Evolutionary conservation across 2,888 invertebrate genomes (phyloP).

Genomic region (Cerastoderma edule): DNA sequence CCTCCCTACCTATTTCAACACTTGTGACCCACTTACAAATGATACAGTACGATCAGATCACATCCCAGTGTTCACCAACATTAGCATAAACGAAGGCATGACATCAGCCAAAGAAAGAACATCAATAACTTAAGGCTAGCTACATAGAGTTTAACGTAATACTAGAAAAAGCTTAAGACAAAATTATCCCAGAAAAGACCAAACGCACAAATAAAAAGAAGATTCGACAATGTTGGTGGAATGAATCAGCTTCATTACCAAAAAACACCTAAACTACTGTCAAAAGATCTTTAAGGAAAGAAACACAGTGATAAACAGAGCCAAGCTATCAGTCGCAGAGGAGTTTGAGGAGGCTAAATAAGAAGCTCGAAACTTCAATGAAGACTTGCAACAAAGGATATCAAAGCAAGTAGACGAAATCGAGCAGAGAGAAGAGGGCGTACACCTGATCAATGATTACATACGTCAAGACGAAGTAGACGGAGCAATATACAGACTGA

Average conservation of each 20-base stretch:
- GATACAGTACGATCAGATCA: slow-evolving; percentile 7
- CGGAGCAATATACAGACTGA: background rate
- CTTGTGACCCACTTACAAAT: slow-evolving; percentile 5
- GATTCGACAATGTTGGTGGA: background rate
- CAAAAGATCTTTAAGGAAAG: background rate
- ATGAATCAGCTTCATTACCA: background rate
- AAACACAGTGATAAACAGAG: background rate
- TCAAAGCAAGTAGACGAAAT: background rate
- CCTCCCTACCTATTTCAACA: background rate
- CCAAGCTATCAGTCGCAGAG: background rate
- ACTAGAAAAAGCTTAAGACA: background rate
- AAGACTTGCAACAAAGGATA: background rate
- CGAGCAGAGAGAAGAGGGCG: background rate
- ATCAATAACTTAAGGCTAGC: background rate
- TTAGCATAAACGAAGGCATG: background rate
- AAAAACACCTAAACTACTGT: background rate
- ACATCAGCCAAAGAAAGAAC: background rate
- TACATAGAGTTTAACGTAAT: background rate
- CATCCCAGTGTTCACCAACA: background rate
- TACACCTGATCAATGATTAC: background rate
- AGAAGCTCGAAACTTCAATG: background rate
- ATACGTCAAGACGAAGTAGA: background rate
- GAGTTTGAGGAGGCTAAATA: background rate
- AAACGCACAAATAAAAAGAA: background rate
- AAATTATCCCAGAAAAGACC: background rate